A percentile compares a stretch with the other conserved stretches of the same genome.
These are phyloP conservation scores for Dicaeum eximium DNA, from an alignment of 2,113 vertebrate genomes.

Conservation along the genomic window DNA sequence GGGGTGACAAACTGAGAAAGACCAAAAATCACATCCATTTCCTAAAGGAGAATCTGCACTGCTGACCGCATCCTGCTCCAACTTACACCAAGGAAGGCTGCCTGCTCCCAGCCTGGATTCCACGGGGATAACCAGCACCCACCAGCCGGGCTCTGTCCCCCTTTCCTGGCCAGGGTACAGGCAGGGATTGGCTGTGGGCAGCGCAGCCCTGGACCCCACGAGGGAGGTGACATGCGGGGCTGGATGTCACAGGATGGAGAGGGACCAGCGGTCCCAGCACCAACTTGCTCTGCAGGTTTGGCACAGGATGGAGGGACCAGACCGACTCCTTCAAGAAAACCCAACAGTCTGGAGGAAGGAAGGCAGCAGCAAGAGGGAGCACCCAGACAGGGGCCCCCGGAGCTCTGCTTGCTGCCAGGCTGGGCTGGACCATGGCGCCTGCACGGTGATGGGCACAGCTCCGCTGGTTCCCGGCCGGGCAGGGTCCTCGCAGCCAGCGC, in stretches of 20 bases:
- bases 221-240: neutral
- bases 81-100: neutral
- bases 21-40: neutral
- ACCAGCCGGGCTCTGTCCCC: neutral
- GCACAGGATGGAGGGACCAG: neutral
- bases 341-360: neutral
- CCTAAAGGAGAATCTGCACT: neutral
- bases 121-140: neutral
- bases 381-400: neutral
- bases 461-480: fast-evolving
- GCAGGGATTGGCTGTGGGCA: neutral
- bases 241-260: slow-evolving; percentile 5
- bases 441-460: neutral
- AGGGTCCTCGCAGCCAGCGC: fast-evolving
- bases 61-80: neutral
- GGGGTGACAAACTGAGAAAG: neutral
- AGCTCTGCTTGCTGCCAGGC: neutral
- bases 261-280: neutral
- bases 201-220: fast-evolving
- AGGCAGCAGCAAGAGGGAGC: neutral
- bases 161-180: neutral
- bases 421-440: neutral
- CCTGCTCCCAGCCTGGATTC: neutral
- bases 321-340: neutral
- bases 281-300: slow-evolving; percentile 23